Base-by-base conservation (phyloP, 2,888 invertebrate genomes). In the Escarpia spicata region DNA sequence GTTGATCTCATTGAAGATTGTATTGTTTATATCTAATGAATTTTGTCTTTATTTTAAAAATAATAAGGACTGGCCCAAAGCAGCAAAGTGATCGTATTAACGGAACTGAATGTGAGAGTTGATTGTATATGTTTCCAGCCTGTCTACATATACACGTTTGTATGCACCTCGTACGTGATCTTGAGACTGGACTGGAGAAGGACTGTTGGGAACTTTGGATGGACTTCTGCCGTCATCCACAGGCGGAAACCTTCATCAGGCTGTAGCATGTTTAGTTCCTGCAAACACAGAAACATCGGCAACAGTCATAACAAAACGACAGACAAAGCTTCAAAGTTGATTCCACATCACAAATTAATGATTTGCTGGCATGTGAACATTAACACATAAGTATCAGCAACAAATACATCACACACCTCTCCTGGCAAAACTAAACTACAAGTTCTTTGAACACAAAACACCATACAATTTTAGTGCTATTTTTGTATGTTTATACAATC, bases 161-260 rank as follows among this genome's bases (percentile, higher is more conserved):
- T 15, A 52, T 15, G 10, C 52, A 97, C 97, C 97, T 98, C 98
- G 95, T 98, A 98, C 0, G 98, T 97, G 43, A 98, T 97, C 96
- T 98, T 98, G 44, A 98, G 97, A 95, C 98, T 98, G 92, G 97
- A 97, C 95, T 98, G 98, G 10, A 98, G 97, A 89, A 98, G 97
- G 26, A 98, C 97, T 6, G 98, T 97, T 19, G 98, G 98, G 95
- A 99, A 98, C 90, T 97, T 97, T 0, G 97, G 97, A 94, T 98
- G 98, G 0, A 98, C 97, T 96, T 99, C 99, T 0, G 98, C 98
- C 10, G 98, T 98, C 93, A 99, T 97, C 99, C 99, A 99, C 89
- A 99, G 96, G 45, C 98, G 97, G 96, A 98, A 98, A 92, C 97
- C 97, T 43, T 96, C 95, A 94, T 97, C 96, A 1, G 96, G 96